Evolutionary conservation across 92 coral and sea anemone species (phyloP).

Genomic region (Montipora capitata): DNA sequence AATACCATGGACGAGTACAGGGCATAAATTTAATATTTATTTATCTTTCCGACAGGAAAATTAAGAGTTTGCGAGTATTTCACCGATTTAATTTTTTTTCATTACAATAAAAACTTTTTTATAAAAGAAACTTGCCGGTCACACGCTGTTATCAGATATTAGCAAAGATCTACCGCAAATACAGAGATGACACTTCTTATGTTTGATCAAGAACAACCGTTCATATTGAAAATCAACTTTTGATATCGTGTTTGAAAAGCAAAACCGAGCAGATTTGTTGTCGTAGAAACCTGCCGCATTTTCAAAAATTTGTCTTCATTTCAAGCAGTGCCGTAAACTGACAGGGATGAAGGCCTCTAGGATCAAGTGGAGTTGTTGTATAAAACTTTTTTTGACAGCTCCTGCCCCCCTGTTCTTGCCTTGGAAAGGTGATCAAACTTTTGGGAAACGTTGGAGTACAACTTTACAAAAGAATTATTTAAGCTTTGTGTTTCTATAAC

Average conservation of each 20-base stretch:
- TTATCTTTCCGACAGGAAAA: background rate
- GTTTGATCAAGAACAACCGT: slow-evolving; percentile 25
- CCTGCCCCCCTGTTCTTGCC: slow-evolving; percentile 34
- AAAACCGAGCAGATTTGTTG: slow-evolving; percentile 33
- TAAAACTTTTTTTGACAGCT: slow-evolving; percentile 5
- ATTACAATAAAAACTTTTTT: background rate
- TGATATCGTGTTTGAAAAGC: slow-evolving; percentile 26
- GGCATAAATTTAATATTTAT: background rate
- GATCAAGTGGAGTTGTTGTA: slow-evolving; percentile 30
- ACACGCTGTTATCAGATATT: slow-evolving; percentile 36
- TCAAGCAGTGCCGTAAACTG: slow-evolving; percentile 1
- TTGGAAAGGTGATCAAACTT: slow-evolving; percentile 48
- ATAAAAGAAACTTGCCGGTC: slow-evolving; percentile 9
- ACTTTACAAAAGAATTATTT: slow-evolving; percentile 47
- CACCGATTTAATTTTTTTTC: slow-evolving; percentile 14
- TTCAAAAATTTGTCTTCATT: slow-evolving; percentile 32
- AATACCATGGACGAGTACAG: background rate
- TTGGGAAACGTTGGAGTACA: slow-evolving; percentile 17
- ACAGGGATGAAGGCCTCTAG: slow-evolving; percentile 7
- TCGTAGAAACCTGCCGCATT: slow-evolving; percentile 32
- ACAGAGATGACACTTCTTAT: slow-evolving; percentile 33
- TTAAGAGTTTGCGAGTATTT: slow-evolving; percentile 21
- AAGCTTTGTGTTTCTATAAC: slow-evolving; percentile 29
- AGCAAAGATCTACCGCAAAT: slow-evolving; percentile 30
- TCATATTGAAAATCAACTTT: slow-evolving; percentile 24